A percentile compares a stretch with the other conserved stretches of the same genome.
Evolutionary conservation across 2,797 vertebrate species (phyloP).

Genomic region (Urosaurus nigricauda): DNA sequence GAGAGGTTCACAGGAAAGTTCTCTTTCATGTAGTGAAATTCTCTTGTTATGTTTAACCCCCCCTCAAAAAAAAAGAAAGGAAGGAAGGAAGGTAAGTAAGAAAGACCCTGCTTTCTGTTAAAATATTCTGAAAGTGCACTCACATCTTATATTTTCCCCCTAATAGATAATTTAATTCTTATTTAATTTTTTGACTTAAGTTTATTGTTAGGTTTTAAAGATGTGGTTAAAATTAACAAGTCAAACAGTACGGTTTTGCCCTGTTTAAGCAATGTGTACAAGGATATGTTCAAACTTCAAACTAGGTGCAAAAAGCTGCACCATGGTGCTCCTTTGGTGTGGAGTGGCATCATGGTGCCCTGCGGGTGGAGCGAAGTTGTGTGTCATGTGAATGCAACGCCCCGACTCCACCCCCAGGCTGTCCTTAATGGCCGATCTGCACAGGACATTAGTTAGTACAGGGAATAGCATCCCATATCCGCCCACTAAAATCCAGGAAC

Average conservation of each 20-base stretch:
- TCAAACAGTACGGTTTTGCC: neutral
- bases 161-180: too few relatives aligned
- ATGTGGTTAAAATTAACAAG: neutral
- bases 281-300: neutral
- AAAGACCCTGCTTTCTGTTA: neutral
- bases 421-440: too few relatives aligned
- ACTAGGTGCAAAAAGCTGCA: too few relatives aligned
- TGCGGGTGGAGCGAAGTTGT: too few relatives aligned
- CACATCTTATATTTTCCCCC: neutral
- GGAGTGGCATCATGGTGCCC: too few relatives aligned
- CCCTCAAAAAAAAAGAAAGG: neutral
- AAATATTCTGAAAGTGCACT: neutral
- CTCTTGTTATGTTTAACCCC: constrained; percentile 14
- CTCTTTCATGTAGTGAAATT: constrained; percentile 51
- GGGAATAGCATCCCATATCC: neutral
- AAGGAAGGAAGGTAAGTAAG: neutral
- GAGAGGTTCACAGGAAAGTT: constrained; percentile 61
- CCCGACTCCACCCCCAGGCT: too few relatives aligned
- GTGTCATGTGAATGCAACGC: too few relatives aligned
- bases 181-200: neutral
- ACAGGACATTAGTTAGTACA: too few relatives aligned
- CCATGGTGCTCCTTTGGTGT: too few relatives aligned
- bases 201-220: neutral
- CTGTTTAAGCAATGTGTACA: neutral
- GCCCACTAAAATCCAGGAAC: neutral